Evolutionary conservation across 2,113 vertebrate genomes (phyloP).

Genomic region (Albula goreensis): DNA sequence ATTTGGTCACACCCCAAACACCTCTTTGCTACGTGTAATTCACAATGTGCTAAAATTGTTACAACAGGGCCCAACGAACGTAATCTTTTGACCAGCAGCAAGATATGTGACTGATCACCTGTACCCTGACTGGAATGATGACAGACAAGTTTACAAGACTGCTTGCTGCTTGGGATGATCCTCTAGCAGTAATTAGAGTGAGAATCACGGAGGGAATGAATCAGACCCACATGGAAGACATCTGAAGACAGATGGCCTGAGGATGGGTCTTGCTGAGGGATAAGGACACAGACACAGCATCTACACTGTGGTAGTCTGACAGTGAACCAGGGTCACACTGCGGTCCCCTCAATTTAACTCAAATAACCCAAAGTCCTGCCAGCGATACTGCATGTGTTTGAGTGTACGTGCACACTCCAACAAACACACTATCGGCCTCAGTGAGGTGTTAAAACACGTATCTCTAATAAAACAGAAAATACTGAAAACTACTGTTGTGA

Average conservation of each 20-base stretch:
- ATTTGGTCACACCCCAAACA: too few relatives aligned
- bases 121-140: background rate
- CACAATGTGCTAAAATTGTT: too few relatives aligned
- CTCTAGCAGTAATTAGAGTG: slow-evolving; percentile 58
- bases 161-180: slow-evolving; percentile 47
- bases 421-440: too few relatives aligned
- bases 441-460: too few relatives aligned
- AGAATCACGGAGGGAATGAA: slow-evolving; percentile 51
- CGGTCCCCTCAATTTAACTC: slow-evolving; percentile 49
- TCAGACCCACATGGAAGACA: slow-evolving; percentile 51
- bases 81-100: background rate
- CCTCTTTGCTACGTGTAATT: too few relatives aligned
- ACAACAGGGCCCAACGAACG: too few relatives aligned
- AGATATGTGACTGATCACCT: background rate
- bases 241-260: slow-evolving; percentile 64
- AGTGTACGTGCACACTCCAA: background rate
- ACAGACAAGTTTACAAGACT: slow-evolving; percentile 37
- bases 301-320: slow-evolving; percentile 60
- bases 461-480: too few relatives aligned
- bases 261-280: slow-evolving; percentile 53
- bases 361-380: slow-evolving; percentile 55
- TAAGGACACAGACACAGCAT: slow-evolving; percentile 52
- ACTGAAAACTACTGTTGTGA: too few relatives aligned
- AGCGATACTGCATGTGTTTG: slow-evolving; percentile 2
- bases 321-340: slow-evolving; percentile 56